Conservation (phyloP, 2,113 vertebrate species). For the Myanophis thanlyinensis region DNA sequence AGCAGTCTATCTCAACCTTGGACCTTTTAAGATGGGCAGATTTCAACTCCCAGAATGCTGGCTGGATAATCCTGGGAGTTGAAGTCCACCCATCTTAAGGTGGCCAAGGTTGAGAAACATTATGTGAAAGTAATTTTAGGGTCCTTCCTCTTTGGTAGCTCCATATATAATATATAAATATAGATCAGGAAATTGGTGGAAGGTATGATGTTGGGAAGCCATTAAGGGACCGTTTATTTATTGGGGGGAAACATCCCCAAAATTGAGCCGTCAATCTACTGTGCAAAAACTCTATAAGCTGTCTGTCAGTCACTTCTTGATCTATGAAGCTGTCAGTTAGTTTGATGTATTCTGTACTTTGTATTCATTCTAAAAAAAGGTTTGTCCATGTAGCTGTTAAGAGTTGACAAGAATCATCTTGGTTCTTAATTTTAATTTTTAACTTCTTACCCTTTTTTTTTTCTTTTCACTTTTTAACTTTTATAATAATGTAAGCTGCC, state of each 20-base stretch:
- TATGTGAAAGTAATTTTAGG: neutral
- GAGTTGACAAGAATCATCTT: too few relatives aligned
- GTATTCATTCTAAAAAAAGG: neutral
- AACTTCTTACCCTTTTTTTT: too few relatives aligned
- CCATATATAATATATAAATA: neutral
- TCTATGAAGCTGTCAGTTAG: neutral
- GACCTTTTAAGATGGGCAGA: neutral
- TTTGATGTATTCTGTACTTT: neutral
- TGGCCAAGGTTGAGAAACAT: neutral
- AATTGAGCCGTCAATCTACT: neutral
- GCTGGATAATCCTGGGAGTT: neutral
- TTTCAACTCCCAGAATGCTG: neutral
- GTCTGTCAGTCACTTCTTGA: too few relatives aligned
- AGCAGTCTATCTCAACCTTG: neutral
- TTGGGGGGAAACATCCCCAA: neutral
- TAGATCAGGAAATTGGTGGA: too few relatives aligned
- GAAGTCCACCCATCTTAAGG: neutral
- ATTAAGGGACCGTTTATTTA: neutral
- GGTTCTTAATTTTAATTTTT: too few relatives aligned
- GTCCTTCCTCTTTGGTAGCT: neutral
- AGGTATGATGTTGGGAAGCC: neutral
- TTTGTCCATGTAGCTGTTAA: too few relatives aligned
- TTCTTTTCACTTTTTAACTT: too few relatives aligned
- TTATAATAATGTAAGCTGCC: too few relatives aligned
- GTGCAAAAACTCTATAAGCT: neutral